These are phyloP conservation scores for Actinernus sp. DNA, from an alignment of 92 coral and sea anemone genomes.

Conservation along the genomic window DNA sequence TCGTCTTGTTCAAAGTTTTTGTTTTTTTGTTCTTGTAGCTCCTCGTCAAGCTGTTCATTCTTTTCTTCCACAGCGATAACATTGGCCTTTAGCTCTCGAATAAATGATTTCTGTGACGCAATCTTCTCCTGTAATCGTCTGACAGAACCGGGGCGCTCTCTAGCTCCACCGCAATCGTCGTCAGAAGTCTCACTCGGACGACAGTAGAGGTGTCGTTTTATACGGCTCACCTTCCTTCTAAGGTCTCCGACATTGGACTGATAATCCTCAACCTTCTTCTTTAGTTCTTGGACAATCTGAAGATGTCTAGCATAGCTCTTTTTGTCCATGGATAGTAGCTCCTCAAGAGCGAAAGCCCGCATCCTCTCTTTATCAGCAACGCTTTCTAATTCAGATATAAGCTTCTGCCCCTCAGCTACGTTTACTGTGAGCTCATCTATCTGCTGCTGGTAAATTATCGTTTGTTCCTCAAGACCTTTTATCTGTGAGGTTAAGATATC, in stretches of 20 bases:
- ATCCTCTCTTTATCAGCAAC: conserved; percentile 80
- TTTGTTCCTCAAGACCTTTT: conserved; percentile 46
- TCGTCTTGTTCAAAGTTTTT: conserved; percentile 74
- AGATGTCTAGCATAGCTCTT: conserved; percentile 63
- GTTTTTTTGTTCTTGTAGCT: conserved; percentile 62
- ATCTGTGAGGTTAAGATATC: conserved; percentile 52
- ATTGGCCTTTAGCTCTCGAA: conserved; percentile 76
- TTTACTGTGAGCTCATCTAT: conserved; percentile 81
- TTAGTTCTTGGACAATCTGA: conserved; percentile 67
- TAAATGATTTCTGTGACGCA: conserved; percentile 57
- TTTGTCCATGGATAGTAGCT: conserved; percentile 71
- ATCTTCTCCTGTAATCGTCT: conserved; percentile 61
- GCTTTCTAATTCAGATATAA: conserved; percentile 75
- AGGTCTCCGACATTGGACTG: conserved; percentile 84
- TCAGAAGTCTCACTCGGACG: conserved; percentile 60
- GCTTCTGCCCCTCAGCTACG: conserved; percentile 74
- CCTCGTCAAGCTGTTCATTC: conserved; percentile 59
- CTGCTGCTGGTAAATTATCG: conserved; percentile 52
- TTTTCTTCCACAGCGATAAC: conserved; percentile 74
- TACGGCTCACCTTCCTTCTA: conserved; percentile 77
- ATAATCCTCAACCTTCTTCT: conserved; percentile 77
- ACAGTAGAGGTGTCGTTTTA: conserved; percentile 72
- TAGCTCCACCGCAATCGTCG: conserved; percentile 13
- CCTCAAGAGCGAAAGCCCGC: conserved; percentile 81
- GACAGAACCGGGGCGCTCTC: conserved; percentile 37